These are phyloP conservation scores for Euura lappo DNA, from an alignment of 1,140 invertebrate species.

Conservation along the genomic window DNA sequence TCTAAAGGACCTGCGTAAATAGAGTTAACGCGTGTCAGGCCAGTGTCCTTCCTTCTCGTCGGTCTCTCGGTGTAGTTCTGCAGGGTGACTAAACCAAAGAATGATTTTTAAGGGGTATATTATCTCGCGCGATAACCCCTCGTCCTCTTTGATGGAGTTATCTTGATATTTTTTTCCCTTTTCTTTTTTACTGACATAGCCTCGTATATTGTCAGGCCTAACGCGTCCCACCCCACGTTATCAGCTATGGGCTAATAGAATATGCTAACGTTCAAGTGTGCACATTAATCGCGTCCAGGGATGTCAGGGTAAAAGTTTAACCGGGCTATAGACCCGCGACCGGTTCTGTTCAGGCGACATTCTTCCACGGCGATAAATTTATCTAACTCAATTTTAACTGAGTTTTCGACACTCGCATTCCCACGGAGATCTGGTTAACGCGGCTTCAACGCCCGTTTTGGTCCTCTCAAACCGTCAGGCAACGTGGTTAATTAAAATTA, in stretches of 20 bases:
- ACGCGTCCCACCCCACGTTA: background rate
- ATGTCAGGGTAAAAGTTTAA: slow-evolving; percentile 4
- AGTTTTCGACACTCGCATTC: too few species aligned
- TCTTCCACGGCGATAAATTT: too few species aligned
- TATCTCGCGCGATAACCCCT: background rate
- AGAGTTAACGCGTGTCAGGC: background rate
- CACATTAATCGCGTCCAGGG: background rate
- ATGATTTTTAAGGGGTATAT: background rate
- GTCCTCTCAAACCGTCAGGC: background rate
- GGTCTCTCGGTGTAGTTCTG: background rate
- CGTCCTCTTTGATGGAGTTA: background rate
- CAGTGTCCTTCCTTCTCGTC: background rate
- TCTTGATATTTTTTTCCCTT: background rate
- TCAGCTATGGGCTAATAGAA: slow-evolving; percentile 5
- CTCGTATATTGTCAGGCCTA: background rate
- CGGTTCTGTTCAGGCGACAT: background rate
- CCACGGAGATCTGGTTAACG: background rate
- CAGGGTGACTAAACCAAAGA: background rate
- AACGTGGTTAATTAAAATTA: background rate
- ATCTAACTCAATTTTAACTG: too few species aligned
- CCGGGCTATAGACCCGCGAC: background rate
- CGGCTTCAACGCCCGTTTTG: background rate
- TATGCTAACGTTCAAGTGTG: background rate
- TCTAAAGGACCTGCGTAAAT: slow-evolving; percentile 7
- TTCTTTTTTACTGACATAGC: background rate